phyloP scores from a whole-genome alignment of 2,113 vertebrate species.

The Rhea pennata region DNA sequence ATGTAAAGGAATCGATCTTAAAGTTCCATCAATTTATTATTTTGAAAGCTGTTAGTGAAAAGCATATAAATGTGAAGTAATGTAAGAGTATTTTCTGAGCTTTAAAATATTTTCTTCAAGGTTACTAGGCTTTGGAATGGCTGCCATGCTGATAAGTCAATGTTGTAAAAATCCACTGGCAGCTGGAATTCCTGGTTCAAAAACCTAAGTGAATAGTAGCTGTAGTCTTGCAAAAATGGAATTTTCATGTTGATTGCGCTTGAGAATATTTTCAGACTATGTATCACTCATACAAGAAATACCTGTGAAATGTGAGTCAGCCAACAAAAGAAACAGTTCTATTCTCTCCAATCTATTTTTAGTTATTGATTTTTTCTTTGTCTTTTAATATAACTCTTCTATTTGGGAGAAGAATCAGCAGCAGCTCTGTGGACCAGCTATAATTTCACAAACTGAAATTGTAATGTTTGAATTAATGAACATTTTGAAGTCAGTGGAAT shows the following conservation, averaged over 20 bases:
- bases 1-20: neutral
- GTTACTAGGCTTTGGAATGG: neutral
- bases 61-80: neutral
- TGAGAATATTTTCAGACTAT: neutral
- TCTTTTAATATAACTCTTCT: neutral
- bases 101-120: neutral
- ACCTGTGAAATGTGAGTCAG: neutral
- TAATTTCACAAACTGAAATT: neutral
- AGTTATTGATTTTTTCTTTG: neutral
- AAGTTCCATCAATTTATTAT: neutral
- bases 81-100: neutral
- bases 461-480: neutral
- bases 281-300: neutral
- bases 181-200: neutral
- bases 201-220: neutral
- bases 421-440: neutral
- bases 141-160: neutral
- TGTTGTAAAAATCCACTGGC: neutral
- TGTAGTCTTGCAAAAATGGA: neutral
- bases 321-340: neutral
- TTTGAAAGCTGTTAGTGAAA: neutral
- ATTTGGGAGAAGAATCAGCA: neutral
- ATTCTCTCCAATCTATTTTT: neutral
- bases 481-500: neutral
- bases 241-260: neutral